Conservation (phyloP, 35 echinoderm and acorn worm genomes). For the Ophiothrix spiculata region DNA sequence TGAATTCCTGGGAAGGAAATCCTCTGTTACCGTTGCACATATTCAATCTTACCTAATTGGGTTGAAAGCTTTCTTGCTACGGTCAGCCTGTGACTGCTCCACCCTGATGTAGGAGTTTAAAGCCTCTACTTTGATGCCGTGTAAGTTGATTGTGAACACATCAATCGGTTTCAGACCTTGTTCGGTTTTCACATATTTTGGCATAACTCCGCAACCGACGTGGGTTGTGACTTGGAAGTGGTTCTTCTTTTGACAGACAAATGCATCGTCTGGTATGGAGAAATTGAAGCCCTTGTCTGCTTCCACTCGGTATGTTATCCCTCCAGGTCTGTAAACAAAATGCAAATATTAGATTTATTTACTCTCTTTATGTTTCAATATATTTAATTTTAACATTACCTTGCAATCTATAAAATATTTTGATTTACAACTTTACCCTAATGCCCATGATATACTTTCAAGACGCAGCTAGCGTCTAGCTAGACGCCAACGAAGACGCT, state of each 20-base stretch:
- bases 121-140: constrained; percentile 97
- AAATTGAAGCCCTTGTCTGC: constrained; percentile 99
- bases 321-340: constrained; percentile 30
- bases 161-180: constrained; percentile 61
- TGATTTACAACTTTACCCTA: too few species aligned
- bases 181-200: constrained; percentile 67
- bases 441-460: too few species aligned
- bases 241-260: constrained; percentile 99
- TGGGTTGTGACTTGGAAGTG: constrained; percentile 97
- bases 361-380: neutral
- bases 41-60: constrained; percentile 61
- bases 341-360: neutral
- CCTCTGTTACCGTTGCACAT: neutral
- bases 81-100: constrained; percentile 90
- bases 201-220: constrained; percentile 60
- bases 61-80: constrained; percentile 85
- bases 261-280: constrained; percentile 83
- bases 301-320: constrained; percentile 77
- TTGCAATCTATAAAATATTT: too few species aligned
- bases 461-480: too few species aligned
- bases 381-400: too few species aligned
- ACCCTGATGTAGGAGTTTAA: constrained; percentile 88
- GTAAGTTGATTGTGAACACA: constrained; percentile 56
- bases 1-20: too few species aligned
- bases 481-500: too few species aligned